Conservation (phyloP, 1,140 invertebrate species). For the Drosophila kohkoa region DNA sequence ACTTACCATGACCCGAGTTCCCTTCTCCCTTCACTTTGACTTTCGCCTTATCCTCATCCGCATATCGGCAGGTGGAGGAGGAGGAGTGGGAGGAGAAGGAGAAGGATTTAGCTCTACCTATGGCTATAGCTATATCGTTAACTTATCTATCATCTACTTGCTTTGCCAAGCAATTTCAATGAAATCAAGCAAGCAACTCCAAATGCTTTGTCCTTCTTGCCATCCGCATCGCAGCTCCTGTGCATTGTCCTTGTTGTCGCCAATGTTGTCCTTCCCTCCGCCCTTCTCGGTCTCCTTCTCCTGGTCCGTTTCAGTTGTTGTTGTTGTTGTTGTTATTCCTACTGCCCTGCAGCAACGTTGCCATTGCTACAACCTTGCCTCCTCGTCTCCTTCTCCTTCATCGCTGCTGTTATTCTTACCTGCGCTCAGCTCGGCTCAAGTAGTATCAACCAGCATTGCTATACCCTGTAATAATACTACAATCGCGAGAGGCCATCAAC, state of each 20-base stretch:
- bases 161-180: constrained; percentile 46
- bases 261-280: constrained; percentile 28
- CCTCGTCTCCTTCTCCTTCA: background rate
- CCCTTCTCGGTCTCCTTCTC: background rate
- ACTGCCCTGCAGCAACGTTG: constrained; percentile 34
- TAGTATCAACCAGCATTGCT: constrained; percentile 26
- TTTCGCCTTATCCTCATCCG: background rate
- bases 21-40: background rate
- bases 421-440: constrained; percentile 20
- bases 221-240: constrained; percentile 22
- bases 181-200: constrained; percentile 42
- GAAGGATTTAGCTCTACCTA: background rate
- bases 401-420: constrained; percentile 19
- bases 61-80: background rate
- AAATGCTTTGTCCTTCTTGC: constrained; percentile 52
- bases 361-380: background rate
- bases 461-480: constrained; percentile 19
- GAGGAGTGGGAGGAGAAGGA: too few relatives aligned
- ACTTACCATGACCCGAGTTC: constrained; percentile 23
- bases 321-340: constrained; percentile 14
- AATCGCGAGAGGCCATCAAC: background rate
- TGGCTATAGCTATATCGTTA: constrained; percentile 8
- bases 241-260: constrained; percentile 43
- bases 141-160: constrained; percentile 38
- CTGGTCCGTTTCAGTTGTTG: background rate